Percentiles rank a stretch among this genome's conserved stretches.
Conservation (phyloP, 2,888 invertebrate genomes). For the Aspidapion aeneum region DNA sequence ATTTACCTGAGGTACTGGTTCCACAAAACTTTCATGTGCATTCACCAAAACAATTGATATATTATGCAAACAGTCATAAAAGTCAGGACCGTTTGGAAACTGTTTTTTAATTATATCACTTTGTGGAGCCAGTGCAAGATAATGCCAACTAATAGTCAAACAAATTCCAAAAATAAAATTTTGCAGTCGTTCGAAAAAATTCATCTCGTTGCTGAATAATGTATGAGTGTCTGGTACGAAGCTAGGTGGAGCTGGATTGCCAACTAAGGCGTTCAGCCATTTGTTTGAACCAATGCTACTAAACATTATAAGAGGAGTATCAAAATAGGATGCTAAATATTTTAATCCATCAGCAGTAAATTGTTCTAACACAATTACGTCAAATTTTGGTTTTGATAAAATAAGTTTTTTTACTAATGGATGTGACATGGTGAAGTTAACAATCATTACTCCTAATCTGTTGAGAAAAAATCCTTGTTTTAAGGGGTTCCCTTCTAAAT, state of each 20-base stretch:
- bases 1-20: no score
- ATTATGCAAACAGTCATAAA: constrained; percentile 32
- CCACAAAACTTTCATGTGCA: constrained; percentile 51
- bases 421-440: no score
- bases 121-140: constrained; percentile 28
- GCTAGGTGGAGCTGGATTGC: constrained; percentile 49
- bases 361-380: constrained; percentile 38
- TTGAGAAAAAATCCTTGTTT: no score
- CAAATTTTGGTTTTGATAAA: constrained; percentile 23
- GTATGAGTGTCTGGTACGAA: constrained; percentile 51
- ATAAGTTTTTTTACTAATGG: constrained; percentile 20
- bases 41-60: constrained; percentile 35
- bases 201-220: constrained; percentile 21
- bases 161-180: no score
- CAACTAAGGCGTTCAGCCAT: constrained; percentile 50
- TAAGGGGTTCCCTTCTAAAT: no score
- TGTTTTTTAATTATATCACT: constrained; percentile 32
- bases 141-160: constrained; percentile 8
- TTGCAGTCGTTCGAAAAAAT: constrained; percentile 22
- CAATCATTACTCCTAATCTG: no score
- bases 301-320: constrained; percentile 38
- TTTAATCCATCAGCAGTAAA: constrained; percentile 50
- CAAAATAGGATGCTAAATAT: constrained; percentile 41
- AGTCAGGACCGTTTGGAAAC: constrained; percentile 31
- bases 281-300: constrained; percentile 47